Percentiles rank a stretch among this genome's conserved stretches.
These are phyloP conservation scores for Erythrocebus patas DNA, from an alignment of 2,113 vertebrate genomes.

Conservation along the genomic window DNA sequence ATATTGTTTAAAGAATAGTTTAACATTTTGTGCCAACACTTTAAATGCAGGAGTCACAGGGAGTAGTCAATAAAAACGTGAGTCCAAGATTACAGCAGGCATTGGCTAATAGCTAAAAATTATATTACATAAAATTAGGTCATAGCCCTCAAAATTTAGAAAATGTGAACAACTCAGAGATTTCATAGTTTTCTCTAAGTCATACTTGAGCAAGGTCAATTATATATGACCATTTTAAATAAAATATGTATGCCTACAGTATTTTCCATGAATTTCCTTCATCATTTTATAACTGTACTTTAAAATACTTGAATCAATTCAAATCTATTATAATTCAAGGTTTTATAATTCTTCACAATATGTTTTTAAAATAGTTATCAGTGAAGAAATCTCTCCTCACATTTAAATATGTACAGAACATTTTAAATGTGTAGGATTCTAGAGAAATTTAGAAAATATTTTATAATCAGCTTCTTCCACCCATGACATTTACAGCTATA, in stretches of 20 bases:
- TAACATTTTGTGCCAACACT: constrained; percentile 70
- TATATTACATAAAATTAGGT: neutral
- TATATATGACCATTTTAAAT: neutral
- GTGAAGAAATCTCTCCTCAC: neutral
- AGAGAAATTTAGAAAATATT: constrained; percentile 37
- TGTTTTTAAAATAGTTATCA: constrained; percentile 9
- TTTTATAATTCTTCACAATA: constrained; percentile 22
- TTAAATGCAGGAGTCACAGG: constrained; percentile 68
- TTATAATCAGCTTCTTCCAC: neutral
- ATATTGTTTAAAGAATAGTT: constrained; percentile 71
- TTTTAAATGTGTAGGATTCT: constrained; percentile 29
- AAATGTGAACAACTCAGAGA: constrained; percentile 24
- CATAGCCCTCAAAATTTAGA: constrained; percentile 36
- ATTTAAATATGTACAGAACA: neutral
- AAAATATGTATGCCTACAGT: neutral
- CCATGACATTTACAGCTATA: neutral
- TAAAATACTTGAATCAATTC: constrained; percentile 22
- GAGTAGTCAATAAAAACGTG: constrained; percentile 59
- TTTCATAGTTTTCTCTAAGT: constrained; percentile 2
- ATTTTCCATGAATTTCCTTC: neutral
- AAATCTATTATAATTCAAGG: constrained; percentile 23
- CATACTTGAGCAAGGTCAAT: neutral
- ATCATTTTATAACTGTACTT: constrained; percentile 38
- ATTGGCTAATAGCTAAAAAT: constrained; percentile 6
- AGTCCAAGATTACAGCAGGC: constrained; percentile 54